Base-by-base conservation (phyloP, 2,888 invertebrate species). In the Nasonia oneida region DNA sequence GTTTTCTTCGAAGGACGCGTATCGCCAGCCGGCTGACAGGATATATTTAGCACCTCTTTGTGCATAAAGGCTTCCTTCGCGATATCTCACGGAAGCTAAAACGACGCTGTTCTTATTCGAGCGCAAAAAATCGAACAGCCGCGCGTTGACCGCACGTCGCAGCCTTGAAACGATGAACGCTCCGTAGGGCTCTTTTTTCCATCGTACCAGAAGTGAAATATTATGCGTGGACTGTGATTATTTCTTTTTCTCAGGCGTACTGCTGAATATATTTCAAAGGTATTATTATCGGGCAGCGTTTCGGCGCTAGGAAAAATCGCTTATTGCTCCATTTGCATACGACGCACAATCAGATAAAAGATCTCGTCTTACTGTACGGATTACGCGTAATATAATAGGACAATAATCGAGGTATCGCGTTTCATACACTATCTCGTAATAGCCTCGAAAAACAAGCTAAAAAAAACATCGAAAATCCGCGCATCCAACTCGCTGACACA, bases 341-440 rank as follows among this genome's bases (percentile, higher is more conserved):
- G 75, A 75, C 23, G 37, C 50, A 61, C 70, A 82, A 82, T 85
- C 78, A 33, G 74, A 79, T 67, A 39, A 77, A 70, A 53, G 39
- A 23, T 78, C 73, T 79, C 73, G 37, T 33, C 73, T 85, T 85
- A 85, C 85, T 53, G 14, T 29, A 50, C 5, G 2, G 79, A 80
- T 83, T 86, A 83, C 71, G 10, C 70, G 79, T 57, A 86, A 86
- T 61, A 79, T 75, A 82, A 82, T 78, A 78, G 74, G 82, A 82
- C 50, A 77, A 84, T 75, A 78, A 78, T 33, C 39, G 37, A n/a
- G 2, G 76, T n/a, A 57, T 86, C 67, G 47, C 0, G 12, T 86
- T 79, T 79, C 82, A 64, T 10, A 4, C 6, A 18, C 0, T 37
- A 57, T 29, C 67, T 33, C 75, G 80, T 57, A 70, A 84, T 33